Evolutionary conservation across 2,797 vertebrate species (phyloP).

Genomic region (Sylvilagus floridanus): DNA sequence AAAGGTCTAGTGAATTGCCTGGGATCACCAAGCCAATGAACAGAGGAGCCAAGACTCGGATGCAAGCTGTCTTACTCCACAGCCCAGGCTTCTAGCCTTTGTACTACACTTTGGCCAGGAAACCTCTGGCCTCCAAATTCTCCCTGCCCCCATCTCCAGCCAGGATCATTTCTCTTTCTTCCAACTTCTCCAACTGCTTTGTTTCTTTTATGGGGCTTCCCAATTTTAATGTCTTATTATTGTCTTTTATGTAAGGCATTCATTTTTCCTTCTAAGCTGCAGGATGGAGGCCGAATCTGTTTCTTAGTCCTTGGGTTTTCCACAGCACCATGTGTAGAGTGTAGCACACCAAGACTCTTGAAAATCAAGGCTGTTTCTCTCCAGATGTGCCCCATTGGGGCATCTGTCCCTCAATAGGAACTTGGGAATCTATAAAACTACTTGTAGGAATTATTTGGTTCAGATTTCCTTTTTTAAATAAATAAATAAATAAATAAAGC

Average conservation of each 20-base stretch:
- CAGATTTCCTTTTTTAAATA: neutral
- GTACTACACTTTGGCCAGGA: neutral
- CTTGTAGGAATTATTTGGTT: neutral
- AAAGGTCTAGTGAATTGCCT: neutral
- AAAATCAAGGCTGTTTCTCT: neutral
- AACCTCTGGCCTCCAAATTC: neutral
- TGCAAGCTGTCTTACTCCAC: neutral
- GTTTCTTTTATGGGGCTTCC: neutral
- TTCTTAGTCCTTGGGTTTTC: neutral
- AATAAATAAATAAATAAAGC: neutral
- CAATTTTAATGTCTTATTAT: neutral
- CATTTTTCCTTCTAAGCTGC: neutral
- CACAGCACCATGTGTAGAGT: accelerated
- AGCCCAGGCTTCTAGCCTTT: slow-evolving; percentile 1
- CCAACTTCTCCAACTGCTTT: neutral
- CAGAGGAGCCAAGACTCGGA: neutral
- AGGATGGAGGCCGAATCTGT: neutral
- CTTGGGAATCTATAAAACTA: neutral
- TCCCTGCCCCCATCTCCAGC: slow-evolving; percentile 11
- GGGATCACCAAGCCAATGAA: neutral
- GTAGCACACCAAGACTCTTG: neutral
- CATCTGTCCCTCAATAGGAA: neutral
- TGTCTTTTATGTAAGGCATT: neutral
- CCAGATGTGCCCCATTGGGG: neutral
- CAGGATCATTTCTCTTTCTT: slow-evolving; percentile 43